phyloP scores from a whole-genome alignment of 92 coral and sea anemone species.

The Palythoa caribaeorum region DNA sequence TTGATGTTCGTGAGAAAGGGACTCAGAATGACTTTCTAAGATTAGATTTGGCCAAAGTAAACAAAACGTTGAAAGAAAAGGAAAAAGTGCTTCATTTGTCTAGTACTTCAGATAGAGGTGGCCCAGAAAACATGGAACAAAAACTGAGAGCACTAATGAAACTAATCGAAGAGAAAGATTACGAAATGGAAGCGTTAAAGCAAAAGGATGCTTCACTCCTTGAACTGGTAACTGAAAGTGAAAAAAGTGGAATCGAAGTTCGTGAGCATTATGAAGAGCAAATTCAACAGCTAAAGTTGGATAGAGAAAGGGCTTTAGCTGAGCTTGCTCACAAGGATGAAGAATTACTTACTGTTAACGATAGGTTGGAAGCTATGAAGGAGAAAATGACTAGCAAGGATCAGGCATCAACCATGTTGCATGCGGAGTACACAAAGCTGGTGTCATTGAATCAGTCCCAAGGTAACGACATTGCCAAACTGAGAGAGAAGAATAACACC shows the following conservation, averaged over 20 bases:
- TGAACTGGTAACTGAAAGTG: constrained; percentile 86
- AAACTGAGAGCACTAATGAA: constrained; percentile 76
- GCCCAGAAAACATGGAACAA: constrained; percentile 60
- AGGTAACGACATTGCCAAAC: constrained; percentile 91
- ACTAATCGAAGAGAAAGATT: constrained; percentile 87
- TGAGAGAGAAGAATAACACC: constrained; percentile 77
- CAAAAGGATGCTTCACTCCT: constrained; percentile 92
- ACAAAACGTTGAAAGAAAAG: constrained; percentile 80
- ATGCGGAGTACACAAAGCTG: constrained; percentile 84
- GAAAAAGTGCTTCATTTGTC: constrained; percentile 75
- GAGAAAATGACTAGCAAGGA: constrained; percentile 90
- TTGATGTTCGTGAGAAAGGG: constrained; percentile 88
- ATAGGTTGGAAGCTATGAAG: constrained; percentile 88
- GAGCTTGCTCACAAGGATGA: constrained; percentile 88
- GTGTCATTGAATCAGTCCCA: constrained; percentile 95
- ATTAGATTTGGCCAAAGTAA: constrained; percentile 82
- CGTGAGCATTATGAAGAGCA: constrained; percentile 82
- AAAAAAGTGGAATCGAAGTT: constrained; percentile 60
- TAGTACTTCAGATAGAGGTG: constrained; percentile 47
- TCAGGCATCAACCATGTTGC: constrained; percentile 90
- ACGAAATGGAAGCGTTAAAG: constrained; percentile 90
- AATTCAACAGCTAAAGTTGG: constrained; percentile 73
- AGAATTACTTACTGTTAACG: constrained; percentile 76
- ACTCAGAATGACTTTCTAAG: constrained; percentile 87
- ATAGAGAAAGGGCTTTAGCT: constrained; percentile 75